phyloP scores from a whole-genome alignment of 2,888 invertebrate species.

The Pristionchus maxplancki region DNA sequence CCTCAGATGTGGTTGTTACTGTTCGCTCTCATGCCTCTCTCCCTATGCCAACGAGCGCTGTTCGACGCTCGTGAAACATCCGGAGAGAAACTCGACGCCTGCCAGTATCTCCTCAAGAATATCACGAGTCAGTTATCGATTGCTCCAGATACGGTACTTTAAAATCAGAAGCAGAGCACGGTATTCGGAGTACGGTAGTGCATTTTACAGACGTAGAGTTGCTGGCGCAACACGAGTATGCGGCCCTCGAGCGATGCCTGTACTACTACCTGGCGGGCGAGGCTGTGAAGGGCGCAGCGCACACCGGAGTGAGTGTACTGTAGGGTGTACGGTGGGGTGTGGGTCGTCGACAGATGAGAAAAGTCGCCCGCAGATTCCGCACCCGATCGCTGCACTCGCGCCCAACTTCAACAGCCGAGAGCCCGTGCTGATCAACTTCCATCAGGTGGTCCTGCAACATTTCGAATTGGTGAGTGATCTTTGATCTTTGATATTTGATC shows the following conservation, averaged over 20 bases:
- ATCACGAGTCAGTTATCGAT: constrained; percentile 58
- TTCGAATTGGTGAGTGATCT: constrained; percentile 71
- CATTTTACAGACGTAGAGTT: constrained; percentile 52
- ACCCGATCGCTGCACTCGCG: constrained; percentile 76
- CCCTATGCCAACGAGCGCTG: neutral
- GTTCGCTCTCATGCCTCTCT: neutral
- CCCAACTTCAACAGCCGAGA: constrained; percentile 69
- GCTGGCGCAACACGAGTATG: constrained; percentile 70
- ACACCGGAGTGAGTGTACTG: constrained; percentile 25
- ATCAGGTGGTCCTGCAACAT: constrained; percentile 75
- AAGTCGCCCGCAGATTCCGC: constrained; percentile 60
- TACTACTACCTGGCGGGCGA: constrained; percentile 75
- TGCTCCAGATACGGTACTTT: neutral
- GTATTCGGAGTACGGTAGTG: neutral
- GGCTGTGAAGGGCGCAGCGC: constrained; percentile 8
- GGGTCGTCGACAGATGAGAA: neutral
- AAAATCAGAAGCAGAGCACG: too few relatives aligned
- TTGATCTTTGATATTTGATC: constrained; percentile 17
- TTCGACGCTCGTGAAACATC: constrained; percentile 63
- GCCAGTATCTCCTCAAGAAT: constrained; percentile 66
- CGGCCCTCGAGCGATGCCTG: constrained; percentile 74
- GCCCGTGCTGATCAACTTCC: constrained; percentile 69
- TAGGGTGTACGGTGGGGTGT: neutral
- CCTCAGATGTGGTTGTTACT: constrained; percentile 27
- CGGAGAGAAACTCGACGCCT: constrained; percentile 66